A percentile compares a stretch with the other conserved stretches of the same genome.
These are phyloP conservation scores for Lepidothrix coronata DNA, from an alignment of 2,113 vertebrate genomes.

Conservation along the genomic window DNA sequence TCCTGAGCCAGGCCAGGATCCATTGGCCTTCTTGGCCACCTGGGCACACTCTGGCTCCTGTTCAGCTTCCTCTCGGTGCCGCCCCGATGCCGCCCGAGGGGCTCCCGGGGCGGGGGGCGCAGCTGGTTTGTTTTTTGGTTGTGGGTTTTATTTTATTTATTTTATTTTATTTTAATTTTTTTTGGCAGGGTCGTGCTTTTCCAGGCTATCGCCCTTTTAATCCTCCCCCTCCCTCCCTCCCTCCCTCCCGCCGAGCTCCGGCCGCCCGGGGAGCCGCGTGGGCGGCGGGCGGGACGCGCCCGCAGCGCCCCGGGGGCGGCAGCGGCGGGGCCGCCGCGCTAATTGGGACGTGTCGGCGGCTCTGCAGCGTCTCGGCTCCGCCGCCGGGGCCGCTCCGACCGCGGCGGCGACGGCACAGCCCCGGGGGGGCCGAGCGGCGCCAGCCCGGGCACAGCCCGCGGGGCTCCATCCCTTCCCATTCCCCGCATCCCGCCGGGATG, in stretches of 20 bases:
- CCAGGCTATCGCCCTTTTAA: background rate
- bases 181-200: background rate
- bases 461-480: background rate
- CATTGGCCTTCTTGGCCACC: too few relatives aligned
- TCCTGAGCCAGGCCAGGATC: too few relatives aligned
- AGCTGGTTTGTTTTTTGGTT: background rate
- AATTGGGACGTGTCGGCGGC: constrained; percentile 90
- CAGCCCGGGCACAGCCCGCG: background rate
- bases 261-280: constrained; percentile 52
- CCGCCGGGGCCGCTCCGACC: constrained; percentile 85
- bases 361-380: constrained; percentile 72
- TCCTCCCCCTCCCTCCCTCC: background rate
- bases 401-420: constrained; percentile 63
- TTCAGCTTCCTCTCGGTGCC: background rate
- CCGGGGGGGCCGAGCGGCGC: background rate
- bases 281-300: background rate
- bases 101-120: too few relatives aligned
- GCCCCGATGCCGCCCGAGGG: background rate
- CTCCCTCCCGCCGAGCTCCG: too few relatives aligned
- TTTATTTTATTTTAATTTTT: background rate
- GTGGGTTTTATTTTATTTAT: background rate
- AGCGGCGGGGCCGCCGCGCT: constrained; percentile 72
- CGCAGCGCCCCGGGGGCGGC: constrained; percentile 76
- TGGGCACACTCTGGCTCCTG: too few relatives aligned
- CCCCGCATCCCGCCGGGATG: background rate